A percentile compares a stretch with the other conserved stretches of the same genome.
phyloP scores from a whole-genome alignment of 2,113 vertebrate genomes.

The Phycodurus eques region DNA sequence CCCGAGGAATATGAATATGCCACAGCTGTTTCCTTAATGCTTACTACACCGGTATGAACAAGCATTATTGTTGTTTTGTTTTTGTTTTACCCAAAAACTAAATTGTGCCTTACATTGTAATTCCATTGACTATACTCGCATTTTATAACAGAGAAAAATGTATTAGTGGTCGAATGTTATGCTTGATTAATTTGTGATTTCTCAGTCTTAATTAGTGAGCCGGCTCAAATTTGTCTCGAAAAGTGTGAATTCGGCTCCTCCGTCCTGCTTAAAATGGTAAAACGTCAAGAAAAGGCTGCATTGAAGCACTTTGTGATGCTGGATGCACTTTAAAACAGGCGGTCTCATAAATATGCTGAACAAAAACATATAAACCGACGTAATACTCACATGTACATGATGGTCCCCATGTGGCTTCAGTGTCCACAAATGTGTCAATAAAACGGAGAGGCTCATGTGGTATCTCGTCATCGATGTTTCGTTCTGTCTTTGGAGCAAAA shows the following conservation, averaged over 20 bases:
- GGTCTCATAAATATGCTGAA: neutral
- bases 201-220: neutral
- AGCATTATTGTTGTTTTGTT: neutral
- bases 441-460: conserved; percentile 20
- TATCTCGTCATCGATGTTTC: conserved; percentile 19
- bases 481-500: neutral
- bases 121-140: neutral
- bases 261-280: neutral
- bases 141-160: neutral
- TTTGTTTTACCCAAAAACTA: neutral
- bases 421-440: conserved; percentile 9
- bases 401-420: conserved; percentile 24
- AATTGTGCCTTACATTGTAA: neutral
- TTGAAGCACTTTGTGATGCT: neutral
- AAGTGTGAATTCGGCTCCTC: neutral
- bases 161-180: neutral
- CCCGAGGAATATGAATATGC: neutral
- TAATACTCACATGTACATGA: conserved; percentile 50
- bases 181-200: neutral
- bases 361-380: neutral
- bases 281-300: neutral
- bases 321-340: neutral
- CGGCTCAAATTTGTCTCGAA: neutral
- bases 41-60: neutral
- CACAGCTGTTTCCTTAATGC: neutral